Evolutionary conservation across 1,140 invertebrate species (phyloP).

Genomic region (Ephestia elutella): DNA sequence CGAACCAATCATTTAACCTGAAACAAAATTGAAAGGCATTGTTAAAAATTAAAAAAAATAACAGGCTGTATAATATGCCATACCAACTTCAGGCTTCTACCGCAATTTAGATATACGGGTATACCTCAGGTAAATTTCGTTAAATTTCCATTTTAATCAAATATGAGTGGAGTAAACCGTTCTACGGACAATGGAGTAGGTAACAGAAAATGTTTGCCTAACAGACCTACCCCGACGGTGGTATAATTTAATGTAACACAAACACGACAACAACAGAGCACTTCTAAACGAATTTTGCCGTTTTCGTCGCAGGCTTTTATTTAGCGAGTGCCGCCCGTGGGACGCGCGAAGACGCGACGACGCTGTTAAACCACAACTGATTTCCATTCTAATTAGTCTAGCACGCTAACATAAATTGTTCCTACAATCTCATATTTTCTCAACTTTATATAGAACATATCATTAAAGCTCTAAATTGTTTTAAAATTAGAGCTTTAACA

Average conservation of each 20-base stretch:
- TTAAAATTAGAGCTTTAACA: background rate
- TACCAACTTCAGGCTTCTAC: background rate
- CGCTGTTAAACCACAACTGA: slow-evolving; percentile 12
- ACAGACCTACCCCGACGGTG: slow-evolving; percentile 41
- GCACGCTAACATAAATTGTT: background rate
- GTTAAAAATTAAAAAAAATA: too few species aligned
- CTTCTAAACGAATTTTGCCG: slow-evolving; percentile 42
- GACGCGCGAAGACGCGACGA: background rate
- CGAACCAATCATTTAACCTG: slow-evolving; percentile 49
- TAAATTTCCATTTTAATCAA: slow-evolving; percentile 38
- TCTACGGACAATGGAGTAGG: slow-evolving; percentile 38
- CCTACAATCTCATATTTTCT: background rate
- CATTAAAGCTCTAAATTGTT: background rate
- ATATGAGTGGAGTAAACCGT: slow-evolving; percentile 29
- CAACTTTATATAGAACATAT: background rate
- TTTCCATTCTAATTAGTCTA: slow-evolving; percentile 18
- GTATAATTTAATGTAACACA: slow-evolving; percentile 58
- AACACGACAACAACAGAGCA: slow-evolving; percentile 50
- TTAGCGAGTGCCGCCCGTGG: background rate
- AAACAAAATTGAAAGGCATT: slow-evolving; percentile 28
- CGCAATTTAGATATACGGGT: slow-evolving; percentile 16
- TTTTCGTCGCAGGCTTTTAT: slow-evolving; percentile 25
- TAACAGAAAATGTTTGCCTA: slow-evolving; percentile 48
- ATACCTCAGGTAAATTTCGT: slow-evolving; percentile 20
- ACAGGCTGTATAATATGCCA: background rate